Base-by-base conservation (phyloP, 2,113 vertebrate genomes). In the Proteles cristata region DNA sequence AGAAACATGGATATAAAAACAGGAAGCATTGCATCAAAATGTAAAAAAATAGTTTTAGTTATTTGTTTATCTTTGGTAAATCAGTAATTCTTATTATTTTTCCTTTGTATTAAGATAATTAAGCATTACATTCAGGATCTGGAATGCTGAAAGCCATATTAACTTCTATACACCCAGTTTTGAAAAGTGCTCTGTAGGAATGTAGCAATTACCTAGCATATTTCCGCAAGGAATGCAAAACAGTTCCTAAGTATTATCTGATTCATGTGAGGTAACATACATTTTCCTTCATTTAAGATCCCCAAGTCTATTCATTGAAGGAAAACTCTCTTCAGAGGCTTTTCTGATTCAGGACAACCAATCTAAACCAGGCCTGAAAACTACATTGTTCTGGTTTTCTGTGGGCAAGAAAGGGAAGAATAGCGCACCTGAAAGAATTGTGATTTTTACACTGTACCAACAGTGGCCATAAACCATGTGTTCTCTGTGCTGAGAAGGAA, bases 401-500 rank as follows among this genome's bases (percentile, higher is more conserved):
- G 5, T 77, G 87, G 50, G 43, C 33, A 84, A 83, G 80, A 80
- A 86, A 90, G 71, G 76, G 5, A 66, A 95, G 65, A 79, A 1
- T 53, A 88, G 53, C 8, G 21, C 28, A 66, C 74, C 28, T 97
- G 10, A 26, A 94, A 73, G 74, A 73, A 55, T 0, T 73, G 28
- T 55, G 50, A 68, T 74, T 96, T 96, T 96, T 66, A 39, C 3
- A 17, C 3, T 31, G 23, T 85, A 45, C 31, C 71, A 73, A 31
- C 43, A 33, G 4, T 39, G 88, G n/a, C 58, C n/a, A 1, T 50
- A 23, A 90, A 31, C 33, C 35, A 5, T 15, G 28, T 35, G 11
- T 7, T 88, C 63, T 80, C 2, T 87, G 65, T 79, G 1, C 96
- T 93, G 74, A 77, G 96, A 91, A 48, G 48, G 31, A 93, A 82